Evolutionary conservation across 1,140 invertebrate genomes (phyloP).

Genomic region (Dendrolimus punctatus): DNA sequence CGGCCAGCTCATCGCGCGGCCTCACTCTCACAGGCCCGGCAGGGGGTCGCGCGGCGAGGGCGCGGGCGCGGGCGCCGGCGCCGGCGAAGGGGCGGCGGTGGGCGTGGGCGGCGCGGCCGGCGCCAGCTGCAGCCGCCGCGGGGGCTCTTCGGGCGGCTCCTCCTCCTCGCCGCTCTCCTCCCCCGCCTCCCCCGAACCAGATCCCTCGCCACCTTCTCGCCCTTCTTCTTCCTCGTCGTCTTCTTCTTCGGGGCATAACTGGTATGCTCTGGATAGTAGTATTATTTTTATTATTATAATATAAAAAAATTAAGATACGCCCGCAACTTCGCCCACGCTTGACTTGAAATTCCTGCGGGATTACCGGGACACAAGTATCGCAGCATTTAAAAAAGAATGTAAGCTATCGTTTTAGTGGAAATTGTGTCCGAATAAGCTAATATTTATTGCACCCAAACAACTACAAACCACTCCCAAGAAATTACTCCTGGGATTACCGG

Average conservation of each 20-base stretch:
- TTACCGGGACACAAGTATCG: no score
- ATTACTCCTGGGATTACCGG: no score
- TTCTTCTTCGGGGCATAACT: conserved; percentile 63
- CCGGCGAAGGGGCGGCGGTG: conserved; percentile 15
- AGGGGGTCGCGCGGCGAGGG: conserved; percentile 18
- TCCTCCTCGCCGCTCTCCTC: conserved; percentile 47
- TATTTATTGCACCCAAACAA: no score
- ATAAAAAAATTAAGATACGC: no score
- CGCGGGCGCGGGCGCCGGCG: conserved; percentile 14
- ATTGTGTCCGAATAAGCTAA: no score
- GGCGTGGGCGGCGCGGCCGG: conserved; percentile 21
- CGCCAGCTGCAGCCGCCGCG: conserved; percentile 24
- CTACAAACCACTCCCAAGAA: no score
- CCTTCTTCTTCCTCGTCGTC: conserved; percentile 56
- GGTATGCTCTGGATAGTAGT: conserved; percentile 44
- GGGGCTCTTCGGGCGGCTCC: conserved; percentile 9
- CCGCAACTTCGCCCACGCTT: no score
- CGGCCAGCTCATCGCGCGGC: conserved; percentile 6
- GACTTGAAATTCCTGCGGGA: no score
- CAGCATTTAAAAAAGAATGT: no score
- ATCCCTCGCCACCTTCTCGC: conserved; percentile 38
- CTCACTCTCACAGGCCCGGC: conserved; percentile 15
- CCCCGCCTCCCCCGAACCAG: conserved; percentile 33
- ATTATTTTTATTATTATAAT: neutral
- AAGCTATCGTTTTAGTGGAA: no score